Conservation (phyloP, 2,113 vertebrate species). For the Arothron firmamentum region DNA sequence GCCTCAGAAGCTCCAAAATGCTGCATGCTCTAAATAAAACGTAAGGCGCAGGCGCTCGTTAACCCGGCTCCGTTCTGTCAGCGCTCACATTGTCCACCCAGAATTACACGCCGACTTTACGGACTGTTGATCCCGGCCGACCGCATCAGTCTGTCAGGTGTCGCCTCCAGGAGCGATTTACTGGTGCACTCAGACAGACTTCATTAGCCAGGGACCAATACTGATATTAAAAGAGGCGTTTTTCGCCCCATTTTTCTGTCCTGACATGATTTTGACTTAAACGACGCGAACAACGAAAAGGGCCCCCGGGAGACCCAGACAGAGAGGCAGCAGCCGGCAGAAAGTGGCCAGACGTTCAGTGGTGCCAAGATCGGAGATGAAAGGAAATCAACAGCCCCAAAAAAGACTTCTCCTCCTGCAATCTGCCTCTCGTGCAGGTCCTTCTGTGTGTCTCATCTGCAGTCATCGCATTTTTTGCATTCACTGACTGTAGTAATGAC, state of each 20-base stretch:
- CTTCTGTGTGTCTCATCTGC: background rate
- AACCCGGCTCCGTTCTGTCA: background rate
- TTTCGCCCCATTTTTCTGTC: background rate
- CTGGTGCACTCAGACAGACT: slow-evolving; percentile 16
- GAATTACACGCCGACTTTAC: background rate
- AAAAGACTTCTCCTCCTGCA: slow-evolving; percentile 19
- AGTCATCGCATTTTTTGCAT: background rate
- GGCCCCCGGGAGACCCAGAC: slow-evolving; percentile 45
- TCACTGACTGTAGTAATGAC: background rate
- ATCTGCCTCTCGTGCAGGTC: background rate
- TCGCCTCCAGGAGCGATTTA: slow-evolving; percentile 10
- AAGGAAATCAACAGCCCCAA: slow-evolving; percentile 34
- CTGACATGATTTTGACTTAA: slow-evolving; percentile 39
- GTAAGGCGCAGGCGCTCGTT: slow-evolving; percentile 15
- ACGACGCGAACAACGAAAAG: slow-evolving; percentile 42
- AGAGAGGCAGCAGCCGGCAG: slow-evolving; percentile 41
- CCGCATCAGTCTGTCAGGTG: slow-evolving; percentile 35
- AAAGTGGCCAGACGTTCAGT: slow-evolving; percentile 24
- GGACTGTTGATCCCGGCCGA: slow-evolving; percentile 5
- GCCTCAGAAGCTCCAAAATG: slow-evolving; percentile 5
- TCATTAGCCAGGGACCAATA: slow-evolving; percentile 32
- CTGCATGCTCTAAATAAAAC: slow-evolving; percentile 4
- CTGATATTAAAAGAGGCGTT: slow-evolving; percentile 20
- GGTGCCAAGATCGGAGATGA: slow-evolving; percentile 44
- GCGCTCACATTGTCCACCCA: background rate